phyloP scores from a whole-genome alignment of 2,113 vertebrate species.

The Malurus cyaneus region DNA sequence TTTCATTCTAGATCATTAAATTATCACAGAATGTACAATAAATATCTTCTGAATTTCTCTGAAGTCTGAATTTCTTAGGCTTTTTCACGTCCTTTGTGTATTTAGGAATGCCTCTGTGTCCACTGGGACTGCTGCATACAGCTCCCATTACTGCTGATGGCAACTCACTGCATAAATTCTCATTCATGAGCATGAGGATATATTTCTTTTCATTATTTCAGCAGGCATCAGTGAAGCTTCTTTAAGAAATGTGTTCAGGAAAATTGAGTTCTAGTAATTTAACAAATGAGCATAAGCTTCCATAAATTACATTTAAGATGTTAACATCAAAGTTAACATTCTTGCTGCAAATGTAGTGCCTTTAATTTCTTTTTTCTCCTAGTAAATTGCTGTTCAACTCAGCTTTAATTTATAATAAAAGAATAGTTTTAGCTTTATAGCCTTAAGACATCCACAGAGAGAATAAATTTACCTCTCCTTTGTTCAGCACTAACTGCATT shows the following conservation, averaged over 20 bases:
- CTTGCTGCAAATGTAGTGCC: neutral
- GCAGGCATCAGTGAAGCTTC: neutral
- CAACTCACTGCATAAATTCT: neutral
- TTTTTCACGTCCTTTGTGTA: neutral
- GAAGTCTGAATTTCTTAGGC: neutral
- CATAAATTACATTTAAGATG: neutral
- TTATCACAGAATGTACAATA: neutral
- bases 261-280: neutral
- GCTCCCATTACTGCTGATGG: neutral
- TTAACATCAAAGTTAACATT: constrained; percentile 16
- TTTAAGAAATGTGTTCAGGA: neutral
- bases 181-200: neutral
- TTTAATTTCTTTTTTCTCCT: neutral
- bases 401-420: constrained; percentile 8
- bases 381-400: neutral
- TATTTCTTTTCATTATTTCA: neutral
- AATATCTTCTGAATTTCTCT: neutral
- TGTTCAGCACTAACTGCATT: neutral
- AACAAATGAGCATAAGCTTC: neutral
- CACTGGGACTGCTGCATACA: neutral
- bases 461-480: neutral
- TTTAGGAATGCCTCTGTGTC: neutral
- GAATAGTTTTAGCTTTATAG: neutral
- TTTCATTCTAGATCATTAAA: neutral
- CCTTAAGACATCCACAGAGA: neutral